Conservation (phyloP, 2,888 invertebrate genomes). For the Cerceris rybyensis region DNA sequence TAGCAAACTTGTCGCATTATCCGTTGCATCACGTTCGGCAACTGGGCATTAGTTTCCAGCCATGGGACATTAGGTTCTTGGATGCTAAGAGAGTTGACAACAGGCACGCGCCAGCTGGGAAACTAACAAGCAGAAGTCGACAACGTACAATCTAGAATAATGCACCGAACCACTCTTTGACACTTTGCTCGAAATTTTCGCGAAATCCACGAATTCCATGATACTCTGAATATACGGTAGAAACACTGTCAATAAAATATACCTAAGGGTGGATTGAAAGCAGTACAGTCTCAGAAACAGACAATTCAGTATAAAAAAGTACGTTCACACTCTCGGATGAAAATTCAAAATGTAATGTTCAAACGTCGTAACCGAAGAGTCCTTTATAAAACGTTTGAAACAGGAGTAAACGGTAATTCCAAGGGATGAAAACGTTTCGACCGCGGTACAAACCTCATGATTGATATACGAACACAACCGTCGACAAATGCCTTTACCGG, state of each 20-base stretch:
- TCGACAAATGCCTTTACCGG: conserved; percentile 43
- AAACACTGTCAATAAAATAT: too few species aligned
- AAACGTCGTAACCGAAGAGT: too few species aligned
- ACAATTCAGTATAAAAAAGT: too few species aligned
- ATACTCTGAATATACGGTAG: too few species aligned
- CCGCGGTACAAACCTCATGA: conserved; percentile 8
- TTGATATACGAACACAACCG: conserved; percentile 30
- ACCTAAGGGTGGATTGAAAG: too few species aligned
- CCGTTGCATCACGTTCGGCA: conserved; percentile 68
- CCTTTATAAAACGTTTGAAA: neutral
- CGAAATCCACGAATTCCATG: neutral
- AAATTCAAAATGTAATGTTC: too few species aligned
- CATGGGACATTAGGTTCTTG: conserved; percentile 58
- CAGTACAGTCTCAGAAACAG: too few species aligned
- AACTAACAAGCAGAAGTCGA: conserved; percentile 50
- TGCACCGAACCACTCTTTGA: conserved; percentile 24
- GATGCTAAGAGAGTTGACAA: conserved; percentile 61
- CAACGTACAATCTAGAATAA: conserved; percentile 31
- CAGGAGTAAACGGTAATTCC: neutral
- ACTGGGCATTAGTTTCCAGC: conserved; percentile 59
- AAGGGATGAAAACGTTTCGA: neutral
- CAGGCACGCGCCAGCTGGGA: conserved; percentile 51
- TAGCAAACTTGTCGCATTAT: conserved; percentile 70
- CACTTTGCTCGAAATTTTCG: conserved; percentile 18
- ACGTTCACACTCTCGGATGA: too few species aligned